Evolutionary conservation across 2,797 vertebrate species (phyloP).

Genomic region (Alauda arvensis): DNA sequence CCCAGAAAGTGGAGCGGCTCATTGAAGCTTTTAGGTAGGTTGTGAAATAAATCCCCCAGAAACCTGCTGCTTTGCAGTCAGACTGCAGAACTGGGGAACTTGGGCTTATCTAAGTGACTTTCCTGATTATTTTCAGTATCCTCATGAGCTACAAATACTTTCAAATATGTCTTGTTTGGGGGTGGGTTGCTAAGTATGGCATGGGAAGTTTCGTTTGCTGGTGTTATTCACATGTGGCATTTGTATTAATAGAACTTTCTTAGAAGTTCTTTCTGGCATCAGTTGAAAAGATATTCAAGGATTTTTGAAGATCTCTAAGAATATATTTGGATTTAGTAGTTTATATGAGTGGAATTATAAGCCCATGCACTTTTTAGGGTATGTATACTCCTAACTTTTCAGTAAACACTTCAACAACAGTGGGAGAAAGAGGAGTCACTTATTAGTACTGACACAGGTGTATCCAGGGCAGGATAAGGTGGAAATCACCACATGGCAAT

Average conservation of each 20-base stretch:
- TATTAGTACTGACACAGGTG: neutral
- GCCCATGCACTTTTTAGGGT: neutral
- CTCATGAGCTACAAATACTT: neutral
- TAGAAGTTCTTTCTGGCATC: neutral
- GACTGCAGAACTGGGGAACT: neutral
- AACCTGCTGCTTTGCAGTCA: neutral
- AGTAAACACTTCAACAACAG: neutral
- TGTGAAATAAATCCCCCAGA: neutral
- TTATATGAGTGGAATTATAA: neutral
- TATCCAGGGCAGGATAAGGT: neutral
- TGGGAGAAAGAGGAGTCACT: neutral
- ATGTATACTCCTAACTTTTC: neutral
- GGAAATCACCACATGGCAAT: neutral
- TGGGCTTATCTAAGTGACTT: neutral
- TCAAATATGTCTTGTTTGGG: neutral
- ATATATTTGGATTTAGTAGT: neutral
- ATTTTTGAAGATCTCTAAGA: neutral
- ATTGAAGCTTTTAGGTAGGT: slow-evolving; percentile 93
- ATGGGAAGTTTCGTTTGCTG: neutral
- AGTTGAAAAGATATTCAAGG: neutral
- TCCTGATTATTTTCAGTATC: neutral
- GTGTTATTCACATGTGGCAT: neutral
- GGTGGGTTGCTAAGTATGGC: neutral
- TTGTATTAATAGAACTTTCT: neutral
- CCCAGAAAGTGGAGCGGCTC: slow-evolving; percentile 94